These are phyloP conservation scores for Epizoanthus illoricatus DNA, from an alignment of 92 coral and sea anemone genomes.

Conservation along the genomic window DNA sequence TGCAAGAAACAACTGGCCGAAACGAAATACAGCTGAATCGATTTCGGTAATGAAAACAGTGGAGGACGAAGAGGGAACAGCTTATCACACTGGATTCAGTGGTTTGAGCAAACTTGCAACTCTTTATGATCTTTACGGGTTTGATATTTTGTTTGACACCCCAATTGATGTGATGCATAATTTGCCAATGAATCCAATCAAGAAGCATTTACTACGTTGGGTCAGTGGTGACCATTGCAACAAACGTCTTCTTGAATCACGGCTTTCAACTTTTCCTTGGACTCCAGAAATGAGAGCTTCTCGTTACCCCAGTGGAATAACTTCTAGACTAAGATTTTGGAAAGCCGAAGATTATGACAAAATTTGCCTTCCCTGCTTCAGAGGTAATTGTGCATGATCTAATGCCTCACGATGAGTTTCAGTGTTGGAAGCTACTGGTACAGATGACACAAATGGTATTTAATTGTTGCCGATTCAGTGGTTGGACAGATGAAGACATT, in stretches of 20 bases:
- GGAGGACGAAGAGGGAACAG: constrained; percentile 57
- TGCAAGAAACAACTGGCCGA: constrained; percentile 55
- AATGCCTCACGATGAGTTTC: constrained; percentile 49
- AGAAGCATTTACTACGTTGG: constrained; percentile 50
- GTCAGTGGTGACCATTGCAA: constrained; percentile 49
- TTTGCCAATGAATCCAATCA: constrained; percentile 66
- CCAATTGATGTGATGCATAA: constrained; percentile 64
- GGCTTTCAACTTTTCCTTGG: constrained; percentile 63
- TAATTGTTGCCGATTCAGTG: constrained; percentile 39
- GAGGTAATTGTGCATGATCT: constrained; percentile 55
- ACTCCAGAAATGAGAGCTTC: constrained; percentile 64
- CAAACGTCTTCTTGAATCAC: constrained; percentile 51
- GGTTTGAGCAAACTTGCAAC: constrained; percentile 54
- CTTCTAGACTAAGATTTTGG: constrained; percentile 68
- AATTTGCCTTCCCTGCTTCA: constrained; percentile 59
- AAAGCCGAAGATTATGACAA: constrained; percentile 67
- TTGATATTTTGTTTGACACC: constrained; percentile 62
- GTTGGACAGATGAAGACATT: constrained; percentile 51
- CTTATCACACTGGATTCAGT: constrained; percentile 58
- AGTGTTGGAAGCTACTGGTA: constrained; percentile 49
- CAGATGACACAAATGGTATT: constrained; percentile 60
- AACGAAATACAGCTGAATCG: constrained; percentile 52
- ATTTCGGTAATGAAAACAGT: constrained; percentile 52
- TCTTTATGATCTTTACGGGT: constrained; percentile 67
- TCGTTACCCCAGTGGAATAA: constrained; percentile 58